phyloP scores from a whole-genome alignment of 1,140 invertebrate species.

The Caenorhabditis remanei region DNA sequence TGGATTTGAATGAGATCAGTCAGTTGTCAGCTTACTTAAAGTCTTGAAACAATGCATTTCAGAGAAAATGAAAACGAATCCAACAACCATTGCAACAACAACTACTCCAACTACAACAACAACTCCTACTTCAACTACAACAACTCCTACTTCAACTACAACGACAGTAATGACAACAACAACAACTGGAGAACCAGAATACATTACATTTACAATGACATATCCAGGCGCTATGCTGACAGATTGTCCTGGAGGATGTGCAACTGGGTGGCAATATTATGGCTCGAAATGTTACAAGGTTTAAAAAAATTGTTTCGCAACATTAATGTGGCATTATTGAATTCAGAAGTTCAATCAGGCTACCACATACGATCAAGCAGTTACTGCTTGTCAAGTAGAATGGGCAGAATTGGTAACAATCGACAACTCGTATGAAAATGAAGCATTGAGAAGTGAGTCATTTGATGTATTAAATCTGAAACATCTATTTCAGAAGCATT shows the following conservation, averaged over 20 bases:
- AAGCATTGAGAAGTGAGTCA: background rate
- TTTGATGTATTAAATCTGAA: background rate
- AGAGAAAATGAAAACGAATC: constrained; percentile 13
- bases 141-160: too few species aligned
- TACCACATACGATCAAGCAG: background rate
- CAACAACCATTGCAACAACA: background rate
- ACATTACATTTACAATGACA: background rate
- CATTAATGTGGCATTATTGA: too few species aligned
- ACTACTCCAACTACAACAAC: too few species aligned
- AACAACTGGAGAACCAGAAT: background rate
- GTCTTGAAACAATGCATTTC: background rate
- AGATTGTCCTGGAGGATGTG: too few species aligned
- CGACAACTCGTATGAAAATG: background rate
- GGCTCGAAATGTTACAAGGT: too few species aligned
- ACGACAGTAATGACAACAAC: background rate
- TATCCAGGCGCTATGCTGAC: too few species aligned
- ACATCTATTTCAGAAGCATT: background rate
- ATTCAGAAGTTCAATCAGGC: background rate
- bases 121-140: too few species aligned
- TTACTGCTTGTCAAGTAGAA: background rate
- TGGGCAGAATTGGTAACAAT: background rate
- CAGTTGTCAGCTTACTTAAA: background rate
- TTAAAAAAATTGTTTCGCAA: too few species aligned
- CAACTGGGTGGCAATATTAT: too few species aligned
- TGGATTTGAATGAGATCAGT: background rate